Base-by-base conservation (phyloP, 2,113 vertebrate species). In the Romanogobio albipinnatus region DNA sequence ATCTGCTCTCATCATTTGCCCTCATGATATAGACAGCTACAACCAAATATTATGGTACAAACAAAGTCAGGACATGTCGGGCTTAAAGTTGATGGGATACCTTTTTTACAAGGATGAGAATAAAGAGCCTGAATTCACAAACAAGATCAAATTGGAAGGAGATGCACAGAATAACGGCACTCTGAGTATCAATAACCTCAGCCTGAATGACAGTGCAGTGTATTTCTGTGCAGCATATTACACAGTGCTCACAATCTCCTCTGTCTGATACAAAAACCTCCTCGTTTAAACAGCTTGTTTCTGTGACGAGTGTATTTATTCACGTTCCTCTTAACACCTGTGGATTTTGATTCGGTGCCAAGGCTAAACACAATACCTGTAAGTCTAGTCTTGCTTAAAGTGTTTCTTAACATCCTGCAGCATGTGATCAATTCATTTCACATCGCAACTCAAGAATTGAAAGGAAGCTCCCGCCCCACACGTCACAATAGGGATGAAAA, bases 181-280 rank as follows among this genome's bases (percentile, higher is more conserved):
- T 74, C 3, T 77, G 51, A 79, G 43, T 19, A 51, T 84, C 24
- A 39, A n/a, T 0, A 17, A 17, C 17, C 26, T 89, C 51, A 24
- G 5, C 1, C 24, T 15, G 77, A 59, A 51, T 29, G 82, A 81
- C 59, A 85, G 73, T 14, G 79, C 79, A 45, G 76, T 83, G 33
- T 86, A 90, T 83, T 88, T 85, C 84, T 90, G 89, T 49, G 80
- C 87, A 43, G 87, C 87, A 14, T 79, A 79, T 61, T 56, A 53
- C 85, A 90, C 89, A 87, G 58, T 80, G 59, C 2, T 80, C n/a
- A 64, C 9, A 29, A 26, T 47, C 39, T 19, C 39, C 9, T 66
- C 43, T n/a, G 5, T 8, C 56, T 58, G 10, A 47, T 29, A 64
- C 77, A 80, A 47, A 80, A 47, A 64, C 56, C 14, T 13, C 29